Evolutionary conservation across 2,797 vertebrate species (phyloP), one percentile per base, ranked within the genome.

Genomic region (Rhinatrema bivittatum): DNA sequence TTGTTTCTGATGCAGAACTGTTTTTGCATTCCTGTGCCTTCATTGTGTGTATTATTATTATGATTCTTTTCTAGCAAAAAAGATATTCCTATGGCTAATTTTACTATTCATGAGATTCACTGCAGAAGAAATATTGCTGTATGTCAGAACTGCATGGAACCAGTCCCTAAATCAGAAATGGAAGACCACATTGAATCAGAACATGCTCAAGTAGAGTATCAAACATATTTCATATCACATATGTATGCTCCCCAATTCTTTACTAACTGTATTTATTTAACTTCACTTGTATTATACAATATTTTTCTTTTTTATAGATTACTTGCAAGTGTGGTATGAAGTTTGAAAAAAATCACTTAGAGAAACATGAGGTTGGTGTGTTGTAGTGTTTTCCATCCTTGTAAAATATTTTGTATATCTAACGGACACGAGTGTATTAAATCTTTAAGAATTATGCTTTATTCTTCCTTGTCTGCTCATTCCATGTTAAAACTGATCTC

Each of bases 101-200:
- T 96, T 50, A 90, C 91, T 16, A 94, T 89, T 21, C 95, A 99
- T 7, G 96, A 99, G 68, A 92, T 97, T 64, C 93, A 99, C 76
- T 99, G 96, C 51, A 76, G 81, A 12, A 85, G 93, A 39, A 98
- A 98, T 38, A 90, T 99, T 1, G 81, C 82, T 9, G 61, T 97
- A 1, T 99, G 96, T 36, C 73, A 78, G 3, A 37, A 80, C 36
- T 99, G 96, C 72, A 84, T 88, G 17, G 94, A 98, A 39, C 87
- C 89, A 0, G 64, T 97, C 44, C 93, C 93, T 1, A 89, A 83
- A 10, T 67, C 78, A 2, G 91, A 93, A 7, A 87, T 99, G 57
- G 75, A 84, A 43, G 70, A 70, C 12, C 96, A 99, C 50, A 58
- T 89, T 44, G 81, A 89, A 7, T 65, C 86, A 53, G 93, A 98